Base-by-base conservation (phyloP, 2,888 invertebrate genomes). In the Halocaridina rubra region DNA sequence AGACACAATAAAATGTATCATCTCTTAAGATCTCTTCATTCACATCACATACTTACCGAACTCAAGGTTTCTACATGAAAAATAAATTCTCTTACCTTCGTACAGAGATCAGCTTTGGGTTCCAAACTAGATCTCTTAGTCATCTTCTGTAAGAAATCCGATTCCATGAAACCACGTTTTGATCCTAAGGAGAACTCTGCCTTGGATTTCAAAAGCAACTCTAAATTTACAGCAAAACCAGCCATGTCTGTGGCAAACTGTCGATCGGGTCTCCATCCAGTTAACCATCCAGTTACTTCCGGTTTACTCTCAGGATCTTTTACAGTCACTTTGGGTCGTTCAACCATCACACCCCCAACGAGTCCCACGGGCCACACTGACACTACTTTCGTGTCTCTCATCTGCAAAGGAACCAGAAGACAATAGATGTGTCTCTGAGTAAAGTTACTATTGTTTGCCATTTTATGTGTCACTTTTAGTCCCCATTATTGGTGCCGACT, bases 241-340 rank as follows among this genome's bases (percentile, higher is more conserved):
- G 99, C 99, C 99, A 99, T 99, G 90, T 99, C 99, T 53, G 98
- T 94, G 0, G 99, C 98, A 92, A 98, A 99, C 0, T 96, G 95
- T 86, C 99, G 92, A 89, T 96, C 94, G 0, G 97, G 95, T 90
- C 95, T 95, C 96, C 97, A 99, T 0, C 94, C 95, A 0, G 95
- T 94, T 89, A 93, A 93, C 91, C 94, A 95, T 13, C 93, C 93
- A 13, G 91, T 91, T 3, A 95, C 93, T 89, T 92, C 93, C 16
- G 39, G 71, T 30, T 16, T 3, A 10, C 67, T 78, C 30, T 33
- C 29, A 10, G 30, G 29, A 13, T 39, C 72, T 3, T 10, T 32
- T 19, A 33, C 27, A 19, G 16, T 46, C 1, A 85, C 85, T 24
- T 76, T 84, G 0, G 99, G 98, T 90, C 95, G 94, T 91, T 99